Evolutionary conservation across 2,113 vertebrate species (phyloP).

Genomic region (Numida meleagris): DNA sequence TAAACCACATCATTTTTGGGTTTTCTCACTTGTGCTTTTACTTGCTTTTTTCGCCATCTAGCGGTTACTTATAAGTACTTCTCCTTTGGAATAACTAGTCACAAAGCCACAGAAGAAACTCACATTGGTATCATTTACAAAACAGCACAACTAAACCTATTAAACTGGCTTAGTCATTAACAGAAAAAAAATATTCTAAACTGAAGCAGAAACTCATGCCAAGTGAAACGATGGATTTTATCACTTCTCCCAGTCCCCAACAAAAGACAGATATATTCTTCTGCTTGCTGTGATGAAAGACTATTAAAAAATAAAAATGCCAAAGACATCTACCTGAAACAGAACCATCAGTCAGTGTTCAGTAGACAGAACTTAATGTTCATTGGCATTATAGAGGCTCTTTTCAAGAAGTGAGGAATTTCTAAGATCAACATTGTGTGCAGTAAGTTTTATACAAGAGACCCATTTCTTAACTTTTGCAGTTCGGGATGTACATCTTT

Average conservation of each 20-base stretch:
- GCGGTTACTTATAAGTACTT: slow-evolving; percentile 7
- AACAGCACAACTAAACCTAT: background rate
- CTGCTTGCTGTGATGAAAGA: background rate
- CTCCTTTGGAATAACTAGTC: background rate
- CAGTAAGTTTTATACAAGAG: background rate
- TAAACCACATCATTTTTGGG: background rate
- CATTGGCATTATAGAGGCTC: background rate
- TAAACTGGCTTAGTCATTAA: background rate
- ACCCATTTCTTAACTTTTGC: background rate
- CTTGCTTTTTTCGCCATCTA: slow-evolving; percentile 68
- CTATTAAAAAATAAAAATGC: background rate
- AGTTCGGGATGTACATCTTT: background rate
- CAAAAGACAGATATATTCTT: background rate
- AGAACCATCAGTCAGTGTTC: background rate
- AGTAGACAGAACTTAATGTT: background rate
- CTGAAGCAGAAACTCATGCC: background rate
- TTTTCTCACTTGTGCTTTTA: background rate
- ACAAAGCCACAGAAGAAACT: background rate
- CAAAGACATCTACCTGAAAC: background rate
- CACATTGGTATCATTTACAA: no score
- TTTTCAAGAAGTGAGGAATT: background rate
- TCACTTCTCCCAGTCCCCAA: rapidly evolving
- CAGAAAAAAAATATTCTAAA: rapidly evolving
- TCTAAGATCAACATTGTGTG: background rate
- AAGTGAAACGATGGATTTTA: background rate